Conservation (phyloP, 2,888 invertebrate species). For the Oscheius myriophilus region DNA sequence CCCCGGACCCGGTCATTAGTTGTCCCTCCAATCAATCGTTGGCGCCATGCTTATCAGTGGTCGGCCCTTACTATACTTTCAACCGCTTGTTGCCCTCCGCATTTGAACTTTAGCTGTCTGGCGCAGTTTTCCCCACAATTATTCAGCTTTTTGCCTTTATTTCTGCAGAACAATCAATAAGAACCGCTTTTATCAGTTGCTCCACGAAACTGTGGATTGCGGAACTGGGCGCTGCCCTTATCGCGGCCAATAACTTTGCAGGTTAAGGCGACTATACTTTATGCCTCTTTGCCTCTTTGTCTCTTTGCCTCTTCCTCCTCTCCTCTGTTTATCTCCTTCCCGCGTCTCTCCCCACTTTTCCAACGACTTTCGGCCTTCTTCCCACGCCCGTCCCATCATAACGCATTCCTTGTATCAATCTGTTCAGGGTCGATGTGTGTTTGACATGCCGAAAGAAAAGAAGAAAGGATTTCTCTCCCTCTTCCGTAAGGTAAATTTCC, state of each 20-base stretch:
- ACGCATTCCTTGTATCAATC: conserved; percentile 10
- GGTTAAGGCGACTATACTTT: too few species aligned
- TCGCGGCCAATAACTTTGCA: too few species aligned
- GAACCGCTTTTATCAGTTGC: neutral
- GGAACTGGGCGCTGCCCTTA: neutral
- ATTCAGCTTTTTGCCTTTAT: too few species aligned
- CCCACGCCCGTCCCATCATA: neutral
- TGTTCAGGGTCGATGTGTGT: neutral
- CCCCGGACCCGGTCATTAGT: too few species aligned
- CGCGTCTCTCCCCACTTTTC: neutral
- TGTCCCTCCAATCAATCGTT: too few species aligned
- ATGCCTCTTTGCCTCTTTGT: neutral
- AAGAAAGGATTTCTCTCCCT: conserved; percentile 25
- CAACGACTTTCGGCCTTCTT: conserved; percentile 4
- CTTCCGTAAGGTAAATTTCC: conserved; percentile 13
- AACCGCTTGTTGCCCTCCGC: too few species aligned
- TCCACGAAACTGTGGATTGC: neutral
- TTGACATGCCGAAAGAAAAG: conserved; percentile 21
- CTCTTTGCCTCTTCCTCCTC: neutral
- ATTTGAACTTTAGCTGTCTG: too few species aligned
- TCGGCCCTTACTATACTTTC: too few species aligned
- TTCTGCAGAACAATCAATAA: too few species aligned
- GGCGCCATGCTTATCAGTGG: too few species aligned
- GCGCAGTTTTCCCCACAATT: too few species aligned
- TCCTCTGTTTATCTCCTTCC: neutral